phyloP scores from a whole-genome alignment of 2,797 vertebrate genomes.

The Trachops cirrhosus region DNA sequence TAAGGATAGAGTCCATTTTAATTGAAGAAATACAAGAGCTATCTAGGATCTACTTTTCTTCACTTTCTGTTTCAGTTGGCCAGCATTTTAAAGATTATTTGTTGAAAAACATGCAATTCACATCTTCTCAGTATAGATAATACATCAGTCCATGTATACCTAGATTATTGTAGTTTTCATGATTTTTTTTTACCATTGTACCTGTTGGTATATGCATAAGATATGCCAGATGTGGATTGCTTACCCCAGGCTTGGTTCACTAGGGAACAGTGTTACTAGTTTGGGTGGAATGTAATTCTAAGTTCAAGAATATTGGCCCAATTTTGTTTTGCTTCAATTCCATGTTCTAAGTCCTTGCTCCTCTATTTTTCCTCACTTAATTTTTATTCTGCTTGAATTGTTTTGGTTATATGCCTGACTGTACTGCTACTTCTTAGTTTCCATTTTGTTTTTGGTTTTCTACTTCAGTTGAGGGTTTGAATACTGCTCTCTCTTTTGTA shows the following conservation, averaged over 20 bases:
- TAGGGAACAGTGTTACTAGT: neutral
- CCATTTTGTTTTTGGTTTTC: slow-evolving; percentile 25
- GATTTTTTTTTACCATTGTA: neutral
- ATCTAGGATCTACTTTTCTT: neutral
- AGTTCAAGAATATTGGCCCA: slow-evolving; percentile 5
- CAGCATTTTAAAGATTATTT: slow-evolving; percentile 41
- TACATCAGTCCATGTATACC: neutral
- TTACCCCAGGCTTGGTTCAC: neutral
- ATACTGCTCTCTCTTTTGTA: neutral
- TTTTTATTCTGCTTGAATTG: slow-evolving; percentile 41
- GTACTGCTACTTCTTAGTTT: neutral
- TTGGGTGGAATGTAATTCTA: slow-evolving; percentile 6
- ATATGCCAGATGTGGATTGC: neutral
- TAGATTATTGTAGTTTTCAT: neutral
- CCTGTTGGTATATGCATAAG: neutral
- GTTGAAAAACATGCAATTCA: slow-evolving; percentile 9
- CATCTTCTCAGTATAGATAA: neutral
- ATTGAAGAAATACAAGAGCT: neutral
- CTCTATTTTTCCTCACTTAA: neutral
- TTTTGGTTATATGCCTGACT: neutral
- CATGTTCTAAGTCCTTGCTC: neutral
- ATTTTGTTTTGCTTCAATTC: slow-evolving; percentile 2
- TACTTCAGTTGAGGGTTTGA: slow-evolving; percentile 28
- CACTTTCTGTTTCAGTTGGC: neutral
- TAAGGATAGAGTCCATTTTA: neutral